These are phyloP conservation scores for Ischnura elegans DNA, from an alignment of 2,888 invertebrate genomes.

Conservation along the genomic window DNA sequence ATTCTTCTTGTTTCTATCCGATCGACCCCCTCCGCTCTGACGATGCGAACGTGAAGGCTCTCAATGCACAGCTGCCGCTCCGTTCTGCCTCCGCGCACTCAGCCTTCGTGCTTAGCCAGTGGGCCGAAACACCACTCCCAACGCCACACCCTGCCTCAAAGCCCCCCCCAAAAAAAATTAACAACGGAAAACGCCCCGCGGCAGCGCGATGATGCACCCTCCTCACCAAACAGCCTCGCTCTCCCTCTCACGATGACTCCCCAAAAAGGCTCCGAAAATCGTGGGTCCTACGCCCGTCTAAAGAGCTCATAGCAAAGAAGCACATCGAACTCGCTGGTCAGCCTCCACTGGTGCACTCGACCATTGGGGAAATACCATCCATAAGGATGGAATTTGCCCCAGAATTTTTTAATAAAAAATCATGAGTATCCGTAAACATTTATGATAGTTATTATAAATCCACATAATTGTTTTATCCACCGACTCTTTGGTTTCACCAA, in stretches of 20 bases:
- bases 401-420: too few species aligned
- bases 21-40: neutral
- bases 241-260: neutral
- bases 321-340: too few species aligned
- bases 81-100: conserved; percentile 45
- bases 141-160: conserved; percentile 30
- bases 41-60: neutral
- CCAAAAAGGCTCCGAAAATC: neutral
- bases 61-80: conserved; percentile 37
- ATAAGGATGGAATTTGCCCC: too few species aligned
- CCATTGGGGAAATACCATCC: too few species aligned
- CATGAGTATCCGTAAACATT: too few species aligned
- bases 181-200: neutral
- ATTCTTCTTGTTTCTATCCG: too few species aligned
- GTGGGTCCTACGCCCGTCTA: neutral
- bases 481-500: too few species aligned
- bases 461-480: too few species aligned
- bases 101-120: conserved; percentile 60
- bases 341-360: too few species aligned
- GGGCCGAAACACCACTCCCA: conserved; percentile 37
- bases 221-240: neutral
- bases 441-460: too few species aligned
- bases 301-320: too few species aligned
- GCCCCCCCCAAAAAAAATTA: neutral
- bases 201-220: neutral